A percentile compares a stretch with the other conserved stretches of the same genome.
These are phyloP conservation scores for Volucella inflata DNA, from an alignment of 2,888 invertebrate genomes.

Conservation along the genomic window DNA sequence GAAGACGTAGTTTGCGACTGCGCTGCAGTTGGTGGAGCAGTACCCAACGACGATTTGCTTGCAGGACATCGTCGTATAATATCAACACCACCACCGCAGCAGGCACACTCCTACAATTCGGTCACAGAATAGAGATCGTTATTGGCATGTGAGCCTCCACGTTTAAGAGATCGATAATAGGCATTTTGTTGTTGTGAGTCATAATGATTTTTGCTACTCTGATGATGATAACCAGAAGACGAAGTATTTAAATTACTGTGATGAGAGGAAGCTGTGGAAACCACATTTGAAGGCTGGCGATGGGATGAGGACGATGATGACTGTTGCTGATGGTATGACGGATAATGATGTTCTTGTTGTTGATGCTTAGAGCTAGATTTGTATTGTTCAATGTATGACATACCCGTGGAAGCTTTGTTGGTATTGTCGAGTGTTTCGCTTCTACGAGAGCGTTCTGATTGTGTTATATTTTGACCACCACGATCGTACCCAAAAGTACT, in stretches of 20 bases:
- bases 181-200: slow-evolving; percentile 77
- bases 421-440: slow-evolving; percentile 81
- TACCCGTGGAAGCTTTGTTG: slow-evolving; percentile 72
- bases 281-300: slow-evolving; percentile 75
- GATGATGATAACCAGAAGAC: slow-evolving; percentile 76
- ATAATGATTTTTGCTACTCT: slow-evolving; percentile 75
- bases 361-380: slow-evolving; percentile 73
- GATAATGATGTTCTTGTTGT: slow-evolving; percentile 79
- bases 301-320: slow-evolving; percentile 65
- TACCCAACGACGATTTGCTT: slow-evolving; percentile 72
- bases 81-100: slow-evolving; percentile 84
- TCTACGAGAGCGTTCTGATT: slow-evolving; percentile 80
- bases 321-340: slow-evolving; percentile 80
- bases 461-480: slow-evolving; percentile 76
- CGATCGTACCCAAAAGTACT: slow-evolving; percentile 81
- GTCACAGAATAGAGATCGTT: slow-evolving; percentile 90
- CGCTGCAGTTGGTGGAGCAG: slow-evolving; percentile 79
- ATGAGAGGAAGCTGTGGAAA: slow-evolving; percentile 73
- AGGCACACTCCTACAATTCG: slow-evolving; percentile 86
- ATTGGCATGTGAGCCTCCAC: slow-evolving; percentile 83
- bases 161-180: slow-evolving; percentile 84
- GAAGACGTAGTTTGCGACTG: slow-evolving; percentile 63
- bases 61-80: slow-evolving; percentile 82
- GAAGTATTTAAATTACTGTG: slow-evolving; percentile 74
- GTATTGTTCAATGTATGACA: slow-evolving; percentile 81